Evolutionary conservation across 1,140 invertebrate genomes (phyloP), one percentile per base, ranked within the genome.

Genomic region (Cotesia glomerata): DNA sequence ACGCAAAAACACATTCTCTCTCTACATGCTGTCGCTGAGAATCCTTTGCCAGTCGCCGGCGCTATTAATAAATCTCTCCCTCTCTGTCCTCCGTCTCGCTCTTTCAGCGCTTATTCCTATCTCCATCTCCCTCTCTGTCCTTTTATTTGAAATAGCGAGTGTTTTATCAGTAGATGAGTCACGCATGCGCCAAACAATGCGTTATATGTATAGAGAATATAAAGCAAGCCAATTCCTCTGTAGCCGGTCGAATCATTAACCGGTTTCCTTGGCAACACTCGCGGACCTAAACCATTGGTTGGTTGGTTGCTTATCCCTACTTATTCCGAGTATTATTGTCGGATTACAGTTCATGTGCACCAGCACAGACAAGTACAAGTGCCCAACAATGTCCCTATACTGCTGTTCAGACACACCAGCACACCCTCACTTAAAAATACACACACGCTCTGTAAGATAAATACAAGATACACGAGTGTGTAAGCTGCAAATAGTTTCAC

Each of bases 171-270:
- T 13, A 16, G 51, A 18, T 62, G 52, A 13, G n/a, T 63, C 58
- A 71, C 66, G 68, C 56, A 74, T 70, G 63, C 69, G 73, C 69
- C 39, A 45, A 45, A 11, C 11, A 11, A 45, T 45, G 11, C 39
- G 26, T 35, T 18, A 65, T 59, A 56, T 58, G 18, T 69, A 65
- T 35, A 61, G 39, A 45, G 39, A 9, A 45, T 45, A 45, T 45
- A 45, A 45, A 45, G 72, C 74, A 78, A 79, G 78, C 82, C 81
- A 85, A 84, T 85, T 86, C 81, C 84, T 85, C 78, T 78, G 82
- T 83, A 78, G 82, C 80, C 78, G 82, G 79, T 84, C 84, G 85
- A 87, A 87, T 87, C 85, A 86, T 87, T 86, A 86, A 86, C 82
- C 83, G 83, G 86, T 86, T 84, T 78, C 85, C 86, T 78, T 84